These are phyloP conservation scores for Pogonophryne albipinna DNA, from an alignment of 2,797 vertebrate species.

Conservation along the genomic window DNA sequence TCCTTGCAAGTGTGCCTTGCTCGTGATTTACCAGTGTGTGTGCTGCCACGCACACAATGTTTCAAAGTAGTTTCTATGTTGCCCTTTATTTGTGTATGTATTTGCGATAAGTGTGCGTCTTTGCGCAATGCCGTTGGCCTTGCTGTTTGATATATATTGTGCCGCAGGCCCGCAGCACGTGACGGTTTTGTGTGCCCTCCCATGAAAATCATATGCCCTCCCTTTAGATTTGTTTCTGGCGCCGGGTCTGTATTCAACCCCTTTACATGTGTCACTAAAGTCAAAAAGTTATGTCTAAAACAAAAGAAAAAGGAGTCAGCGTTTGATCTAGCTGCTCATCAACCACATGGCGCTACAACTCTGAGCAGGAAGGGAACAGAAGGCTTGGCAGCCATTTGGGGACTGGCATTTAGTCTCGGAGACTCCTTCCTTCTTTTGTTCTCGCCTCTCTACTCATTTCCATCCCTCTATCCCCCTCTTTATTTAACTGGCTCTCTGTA, in stretches of 20 bases:
- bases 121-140: too few relatives aligned
- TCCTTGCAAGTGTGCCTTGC: too few relatives aligned
- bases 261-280: slow-evolving; percentile 6
- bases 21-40: too few relatives aligned
- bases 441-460: slow-evolving; percentile 72
- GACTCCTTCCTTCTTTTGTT: slow-evolving; percentile 73
- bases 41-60: too few relatives aligned
- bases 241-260: neutral
- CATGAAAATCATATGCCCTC: too few relatives aligned
- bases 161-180: too few relatives aligned
- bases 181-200: too few relatives aligned
- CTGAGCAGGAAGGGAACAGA: slow-evolving; percentile 62
- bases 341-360: slow-evolving; percentile 62
- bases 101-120: too few relatives aligned
- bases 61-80: too few relatives aligned
- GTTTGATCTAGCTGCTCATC: slow-evolving; percentile 56
- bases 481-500: slow-evolving; percentile 78
- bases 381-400: slow-evolving; percentile 72
- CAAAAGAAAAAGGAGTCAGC: slow-evolving; percentile 33
- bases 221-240: too few relatives aligned
- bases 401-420: slow-evolving; percentile 76
- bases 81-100: too few relatives aligned
- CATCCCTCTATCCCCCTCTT: slow-evolving; percentile 71
- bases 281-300: slow-evolving; percentile 22
- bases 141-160: too few relatives aligned